These are phyloP conservation scores for Pseudopleuronectes americanus DNA, from an alignment of 2,797 vertebrate species.

Conservation along the genomic window DNA sequence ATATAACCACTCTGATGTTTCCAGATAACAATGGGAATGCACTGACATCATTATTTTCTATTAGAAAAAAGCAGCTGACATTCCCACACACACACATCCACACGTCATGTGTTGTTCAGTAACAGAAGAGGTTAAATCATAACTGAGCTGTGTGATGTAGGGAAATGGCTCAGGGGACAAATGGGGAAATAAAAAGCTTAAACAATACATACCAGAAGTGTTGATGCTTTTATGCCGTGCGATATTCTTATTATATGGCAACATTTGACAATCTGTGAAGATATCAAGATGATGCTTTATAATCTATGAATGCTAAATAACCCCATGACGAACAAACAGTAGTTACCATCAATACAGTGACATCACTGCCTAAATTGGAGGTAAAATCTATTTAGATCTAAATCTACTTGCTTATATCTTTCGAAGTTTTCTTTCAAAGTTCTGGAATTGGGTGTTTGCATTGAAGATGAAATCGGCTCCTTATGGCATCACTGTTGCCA, in stretches of 20 bases:
- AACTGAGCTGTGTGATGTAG: not conserved
- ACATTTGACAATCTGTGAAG: not conserved
- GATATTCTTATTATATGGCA: not conserved
- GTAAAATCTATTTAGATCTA: not conserved
- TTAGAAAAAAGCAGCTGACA: conserved; percentile 1
- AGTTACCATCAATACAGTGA: too few species aligned
- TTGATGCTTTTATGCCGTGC: not conserved
- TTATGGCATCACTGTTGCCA: too few species aligned
- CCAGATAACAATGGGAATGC: conserved; percentile 1
- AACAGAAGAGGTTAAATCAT: not conserved
- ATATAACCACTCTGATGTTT: not conserved
- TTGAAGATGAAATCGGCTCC: too few species aligned
- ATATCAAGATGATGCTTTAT: not conserved
- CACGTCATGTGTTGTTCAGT: too few species aligned
- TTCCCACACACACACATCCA: not conserved
- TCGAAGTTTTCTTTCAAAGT: not conserved
- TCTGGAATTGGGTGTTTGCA: too few species aligned
- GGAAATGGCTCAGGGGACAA: not conserved
- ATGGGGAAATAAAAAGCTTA: not conserved
- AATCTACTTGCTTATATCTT: not conserved
- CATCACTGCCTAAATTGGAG: too few species aligned
- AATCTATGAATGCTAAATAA: not conserved
- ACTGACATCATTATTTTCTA: conserved; percentile 1
- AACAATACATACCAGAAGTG: not conserved
- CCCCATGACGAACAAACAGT: too few species aligned